phyloP scores from a whole-genome alignment of 2,888 invertebrate species.

The Mythimna albipuncta region DNA sequence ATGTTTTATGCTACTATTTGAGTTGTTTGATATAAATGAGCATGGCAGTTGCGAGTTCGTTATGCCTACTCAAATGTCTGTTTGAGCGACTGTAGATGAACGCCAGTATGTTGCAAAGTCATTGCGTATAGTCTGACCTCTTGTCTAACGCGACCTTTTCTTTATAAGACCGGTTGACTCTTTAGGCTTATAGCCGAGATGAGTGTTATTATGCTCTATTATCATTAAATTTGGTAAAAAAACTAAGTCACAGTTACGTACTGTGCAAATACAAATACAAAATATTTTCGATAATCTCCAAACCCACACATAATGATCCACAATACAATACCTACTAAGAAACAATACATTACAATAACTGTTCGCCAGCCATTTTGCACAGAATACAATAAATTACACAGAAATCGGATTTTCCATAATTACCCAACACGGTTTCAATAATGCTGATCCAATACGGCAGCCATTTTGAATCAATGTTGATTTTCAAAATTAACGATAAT shows the following conservation, averaged over 20 bases:
- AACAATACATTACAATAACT: conserved; percentile 24
- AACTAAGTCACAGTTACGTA: background rate
- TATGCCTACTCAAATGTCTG: too few species aligned
- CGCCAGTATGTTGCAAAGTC: too few species aligned
- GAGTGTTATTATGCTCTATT: too few species aligned
- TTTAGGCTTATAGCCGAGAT: too few species aligned
- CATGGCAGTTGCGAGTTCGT: too few species aligned
- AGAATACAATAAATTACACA: conserved; percentile 19
- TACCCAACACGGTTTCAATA: conserved; percentile 7
- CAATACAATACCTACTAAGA: conserved; percentile 4
- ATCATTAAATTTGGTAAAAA: background rate
- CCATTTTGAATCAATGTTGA: conserved; percentile 37
- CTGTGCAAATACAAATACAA: background rate
- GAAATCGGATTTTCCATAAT: conserved; percentile 30
- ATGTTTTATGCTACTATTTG: too few species aligned
- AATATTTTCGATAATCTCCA: background rate
- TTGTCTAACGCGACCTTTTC: too few species aligned
- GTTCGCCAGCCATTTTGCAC: conserved; percentile 24
- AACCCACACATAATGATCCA: background rate
- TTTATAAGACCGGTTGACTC: too few species aligned
- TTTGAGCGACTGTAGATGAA: too few species aligned
- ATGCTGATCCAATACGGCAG: conserved; percentile 26
- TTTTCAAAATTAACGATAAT: conserved; percentile 34
- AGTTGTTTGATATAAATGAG: too few species aligned
- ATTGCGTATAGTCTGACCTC: too few species aligned